These are phyloP conservation scores for Malurus elegans DNA, from an alignment of 2,113 vertebrate genomes.

Conservation along the genomic window DNA sequence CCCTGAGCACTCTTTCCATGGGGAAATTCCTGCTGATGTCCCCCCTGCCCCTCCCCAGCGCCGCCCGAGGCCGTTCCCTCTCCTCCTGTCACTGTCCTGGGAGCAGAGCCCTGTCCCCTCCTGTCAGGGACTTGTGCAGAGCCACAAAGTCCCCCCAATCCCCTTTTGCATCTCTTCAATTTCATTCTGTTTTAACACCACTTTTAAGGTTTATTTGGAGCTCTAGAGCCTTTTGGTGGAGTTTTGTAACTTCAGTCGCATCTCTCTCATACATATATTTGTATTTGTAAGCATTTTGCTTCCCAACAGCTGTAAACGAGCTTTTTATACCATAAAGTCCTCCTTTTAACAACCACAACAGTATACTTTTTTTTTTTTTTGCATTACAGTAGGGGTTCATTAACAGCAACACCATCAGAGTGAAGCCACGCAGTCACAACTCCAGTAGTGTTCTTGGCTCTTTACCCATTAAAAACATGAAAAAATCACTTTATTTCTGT, in stretches of 20 bases:
- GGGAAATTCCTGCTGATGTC: neutral
- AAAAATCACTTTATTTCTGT: neutral
- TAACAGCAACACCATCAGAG: neutral
- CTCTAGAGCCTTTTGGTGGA: neutral
- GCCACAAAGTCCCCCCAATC: neutral
- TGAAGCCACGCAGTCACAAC: neutral
- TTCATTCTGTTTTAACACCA: neutral
- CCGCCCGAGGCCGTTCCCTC: neutral
- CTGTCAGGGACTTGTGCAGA: neutral
- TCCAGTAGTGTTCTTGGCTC: neutral
- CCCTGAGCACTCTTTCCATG: fast-evolving
- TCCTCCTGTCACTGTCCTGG: neutral
- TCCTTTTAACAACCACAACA: neutral
- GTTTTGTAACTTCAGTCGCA: neutral
- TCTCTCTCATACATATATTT: fast-evolving
- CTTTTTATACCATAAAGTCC: neutral
- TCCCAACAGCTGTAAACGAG: neutral
- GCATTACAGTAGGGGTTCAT: neutral
- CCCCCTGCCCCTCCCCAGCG: neutral
- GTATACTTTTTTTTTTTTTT: neutral
- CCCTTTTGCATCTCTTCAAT: neutral
- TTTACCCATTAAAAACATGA: neutral
- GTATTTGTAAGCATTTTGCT: neutral
- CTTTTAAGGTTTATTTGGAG: neutral
- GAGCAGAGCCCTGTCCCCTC: neutral